Evolutionary conservation across 2,888 invertebrate genomes (phyloP).

Genomic region (Bellardia pandia): DNA sequence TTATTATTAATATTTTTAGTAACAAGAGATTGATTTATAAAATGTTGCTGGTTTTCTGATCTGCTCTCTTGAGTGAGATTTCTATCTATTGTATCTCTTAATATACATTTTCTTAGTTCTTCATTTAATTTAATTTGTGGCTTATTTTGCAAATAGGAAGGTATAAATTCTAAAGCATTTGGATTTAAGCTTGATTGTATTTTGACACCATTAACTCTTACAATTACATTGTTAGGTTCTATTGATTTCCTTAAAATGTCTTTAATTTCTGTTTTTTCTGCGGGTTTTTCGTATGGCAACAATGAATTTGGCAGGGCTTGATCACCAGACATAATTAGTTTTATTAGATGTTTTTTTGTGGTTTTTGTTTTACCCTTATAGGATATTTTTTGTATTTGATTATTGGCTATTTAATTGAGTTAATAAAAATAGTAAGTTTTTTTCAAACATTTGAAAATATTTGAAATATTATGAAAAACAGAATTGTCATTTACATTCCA

Average conservation of each 20-base stretch:
- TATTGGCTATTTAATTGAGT: slow-evolving; percentile 24
- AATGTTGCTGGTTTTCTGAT: not conserved
- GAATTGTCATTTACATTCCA: not conserved
- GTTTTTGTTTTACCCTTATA: not conserved
- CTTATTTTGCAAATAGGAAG: slow-evolving; percentile 57
- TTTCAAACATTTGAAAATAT: slow-evolving; percentile 41
- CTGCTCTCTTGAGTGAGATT: not conserved
- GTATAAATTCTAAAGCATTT: slow-evolving; percentile 75
- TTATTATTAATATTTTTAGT: not conserved
- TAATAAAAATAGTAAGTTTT: slow-evolving; percentile 49
- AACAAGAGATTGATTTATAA: not conserved
- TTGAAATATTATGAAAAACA: slow-evolving; percentile 22
- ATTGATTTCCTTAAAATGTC: not conserved
- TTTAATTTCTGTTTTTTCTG: not conserved
- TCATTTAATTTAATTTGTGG: not conserved
- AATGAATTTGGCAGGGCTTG: slow-evolving; percentile 21
- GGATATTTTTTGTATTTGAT: not conserved
- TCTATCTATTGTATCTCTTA: not conserved
- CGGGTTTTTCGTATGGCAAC: not conserved
- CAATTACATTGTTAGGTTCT: slow-evolving; percentile 16
- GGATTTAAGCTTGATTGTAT: slow-evolving; percentile 75
- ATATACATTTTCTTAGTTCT: not conserved
- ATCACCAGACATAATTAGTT: slow-evolving; percentile 55
- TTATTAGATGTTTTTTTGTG: not conserved
- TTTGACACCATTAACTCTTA: slow-evolving; percentile 66